Evolutionary conservation across 2,113 vertebrate species (phyloP).

Genomic region (Puffinus mauretanicus): DNA sequence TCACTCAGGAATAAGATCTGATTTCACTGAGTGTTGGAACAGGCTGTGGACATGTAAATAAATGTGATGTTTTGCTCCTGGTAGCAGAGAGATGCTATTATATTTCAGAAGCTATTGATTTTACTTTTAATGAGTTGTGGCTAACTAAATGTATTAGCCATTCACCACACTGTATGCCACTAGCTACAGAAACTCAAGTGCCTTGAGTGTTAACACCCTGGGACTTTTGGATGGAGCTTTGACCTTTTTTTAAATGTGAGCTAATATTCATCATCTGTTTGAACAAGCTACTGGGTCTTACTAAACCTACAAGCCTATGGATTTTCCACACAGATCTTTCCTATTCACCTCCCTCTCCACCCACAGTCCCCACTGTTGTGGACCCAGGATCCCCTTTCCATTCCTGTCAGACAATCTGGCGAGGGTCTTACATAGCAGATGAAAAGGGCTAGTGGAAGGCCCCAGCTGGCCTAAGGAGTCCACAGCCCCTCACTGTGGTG

Average conservation of each 20-base stretch:
- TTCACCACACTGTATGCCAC: background rate
- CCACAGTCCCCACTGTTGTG: background rate
- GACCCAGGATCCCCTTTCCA: background rate
- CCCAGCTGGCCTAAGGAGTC: background rate
- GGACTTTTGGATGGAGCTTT: background rate
- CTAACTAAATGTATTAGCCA: background rate
- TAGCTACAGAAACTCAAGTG: background rate
- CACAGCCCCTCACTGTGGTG: background rate
- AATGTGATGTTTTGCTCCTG: background rate
- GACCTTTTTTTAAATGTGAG: background rate
- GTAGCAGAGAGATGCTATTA: background rate
- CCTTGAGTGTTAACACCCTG: background rate
- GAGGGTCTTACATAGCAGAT: fast-evolving
- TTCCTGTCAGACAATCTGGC: background rate
- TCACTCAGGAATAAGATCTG: background rate
- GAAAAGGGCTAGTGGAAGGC: background rate
- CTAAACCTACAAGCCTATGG: background rate
- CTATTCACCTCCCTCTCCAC: background rate
- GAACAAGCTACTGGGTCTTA: background rate
- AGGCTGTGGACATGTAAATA: background rate
- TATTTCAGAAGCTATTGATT: background rate
- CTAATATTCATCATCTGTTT: background rate
- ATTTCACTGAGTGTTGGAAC: background rate
- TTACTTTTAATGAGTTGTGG: background rate
- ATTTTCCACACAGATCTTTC: background rate